These are phyloP conservation scores for Pardalotus punctatus DNA, from an alignment of 2,113 vertebrate genomes.

Conservation along the genomic window DNA sequence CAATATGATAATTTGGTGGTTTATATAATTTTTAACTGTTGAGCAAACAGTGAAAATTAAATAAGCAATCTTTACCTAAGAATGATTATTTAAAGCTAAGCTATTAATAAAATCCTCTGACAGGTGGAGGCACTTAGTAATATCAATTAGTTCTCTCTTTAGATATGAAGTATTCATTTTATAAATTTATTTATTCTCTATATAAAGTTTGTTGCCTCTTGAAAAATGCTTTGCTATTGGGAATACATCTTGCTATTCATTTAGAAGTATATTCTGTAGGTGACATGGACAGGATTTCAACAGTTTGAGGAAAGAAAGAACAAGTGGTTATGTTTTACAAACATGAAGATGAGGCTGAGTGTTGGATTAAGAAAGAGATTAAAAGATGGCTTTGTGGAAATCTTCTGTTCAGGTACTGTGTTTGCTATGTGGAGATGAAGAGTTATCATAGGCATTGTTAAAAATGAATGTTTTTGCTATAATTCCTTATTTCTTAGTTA, in stretches of 20 bases:
- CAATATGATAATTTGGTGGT: neutral
- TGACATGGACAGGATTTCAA: neutral
- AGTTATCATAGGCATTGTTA: neutral
- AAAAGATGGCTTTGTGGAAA: conserved; percentile 36
- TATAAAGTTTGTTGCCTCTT: conserved; percentile 68
- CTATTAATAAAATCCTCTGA: conserved; percentile 47
- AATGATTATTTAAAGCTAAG: conserved; percentile 58
- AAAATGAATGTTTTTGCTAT: neutral
- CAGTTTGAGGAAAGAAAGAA: conserved; percentile 8
- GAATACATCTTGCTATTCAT: conserved; percentile 17
- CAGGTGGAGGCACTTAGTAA: conserved; percentile 64
- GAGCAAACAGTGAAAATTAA: neutral
- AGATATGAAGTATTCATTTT: conserved; percentile 68
- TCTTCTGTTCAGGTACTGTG: conserved; percentile 24
- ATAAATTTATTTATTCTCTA: conserved; percentile 75
- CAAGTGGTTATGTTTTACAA: conserved; percentile 45
- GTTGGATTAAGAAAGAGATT: conserved; percentile 65
- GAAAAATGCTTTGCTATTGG: conserved; percentile 28
- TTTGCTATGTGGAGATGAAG: neutral
- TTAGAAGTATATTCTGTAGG: neutral
- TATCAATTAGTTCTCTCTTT: conserved; percentile 67
- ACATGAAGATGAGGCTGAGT: conserved; percentile 40
- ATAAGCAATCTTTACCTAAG: neutral
- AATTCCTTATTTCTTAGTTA: neutral
- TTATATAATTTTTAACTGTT: neutral